A percentile compares a stretch with the other conserved stretches of the same genome.
phyloP scores from a whole-genome alignment of 2,797 vertebrate genomes.

The Rhabdomys pumilio region DNA sequence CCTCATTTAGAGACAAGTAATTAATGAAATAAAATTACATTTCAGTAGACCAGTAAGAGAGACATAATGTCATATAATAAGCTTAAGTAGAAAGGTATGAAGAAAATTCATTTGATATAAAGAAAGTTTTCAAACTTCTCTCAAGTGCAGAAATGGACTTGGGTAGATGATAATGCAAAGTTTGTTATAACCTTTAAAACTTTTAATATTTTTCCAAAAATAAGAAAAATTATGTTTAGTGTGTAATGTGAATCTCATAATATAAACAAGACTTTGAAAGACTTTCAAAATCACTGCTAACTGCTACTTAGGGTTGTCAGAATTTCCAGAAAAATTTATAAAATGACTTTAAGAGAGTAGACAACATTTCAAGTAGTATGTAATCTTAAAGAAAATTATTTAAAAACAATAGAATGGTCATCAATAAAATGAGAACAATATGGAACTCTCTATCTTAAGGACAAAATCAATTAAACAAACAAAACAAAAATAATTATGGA shows the following conservation, averaged over 20 bases:
- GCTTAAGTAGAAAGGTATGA: not conserved
- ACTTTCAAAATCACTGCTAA: not conserved
- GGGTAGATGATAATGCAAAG: not conserved
- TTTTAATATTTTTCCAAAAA: not conserved
- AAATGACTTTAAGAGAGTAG: not conserved
- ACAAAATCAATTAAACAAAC: not conserved
- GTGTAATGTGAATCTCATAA: slow-evolving; percentile 15
- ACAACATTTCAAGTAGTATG: not conserved
- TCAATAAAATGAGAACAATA: not conserved
- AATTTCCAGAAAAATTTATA: not conserved
- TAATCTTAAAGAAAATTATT: not conserved
- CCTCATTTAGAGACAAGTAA: not conserved
- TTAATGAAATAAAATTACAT: slow-evolving; percentile 25
- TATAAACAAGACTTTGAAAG: not conserved
- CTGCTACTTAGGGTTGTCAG: not conserved
- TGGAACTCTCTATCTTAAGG: not conserved
- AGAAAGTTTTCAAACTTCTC: not conserved
- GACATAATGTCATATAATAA: not conserved
- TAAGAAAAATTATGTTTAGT: not conserved
- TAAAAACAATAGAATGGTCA: not conserved
- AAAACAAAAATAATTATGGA: not conserved
- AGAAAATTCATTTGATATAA: not conserved
- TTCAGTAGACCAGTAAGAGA: not conserved
- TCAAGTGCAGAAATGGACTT: not conserved
- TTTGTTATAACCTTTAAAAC: not conserved